Evolutionary conservation across 2,888 invertebrate species (phyloP).

Genomic region (Rhabditophanes sp.): DNA sequence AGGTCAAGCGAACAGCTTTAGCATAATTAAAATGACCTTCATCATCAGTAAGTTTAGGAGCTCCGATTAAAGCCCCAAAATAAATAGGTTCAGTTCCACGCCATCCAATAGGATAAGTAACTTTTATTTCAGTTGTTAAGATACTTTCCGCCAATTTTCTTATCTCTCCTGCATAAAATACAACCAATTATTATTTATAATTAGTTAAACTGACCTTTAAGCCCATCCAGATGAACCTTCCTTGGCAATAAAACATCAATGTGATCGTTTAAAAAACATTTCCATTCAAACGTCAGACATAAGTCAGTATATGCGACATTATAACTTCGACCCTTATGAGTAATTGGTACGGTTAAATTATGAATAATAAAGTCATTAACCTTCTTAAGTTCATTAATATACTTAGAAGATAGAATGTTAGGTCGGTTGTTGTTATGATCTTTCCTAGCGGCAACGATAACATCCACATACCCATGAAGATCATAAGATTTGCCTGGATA

Average conservation of each 20-base stretch:
- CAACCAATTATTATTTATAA: background rate
- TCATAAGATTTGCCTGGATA: conserved; percentile 36
- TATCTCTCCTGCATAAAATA: background rate
- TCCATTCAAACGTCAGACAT: conserved; percentile 53
- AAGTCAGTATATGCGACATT: conserved; percentile 62
- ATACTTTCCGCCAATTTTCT: background rate
- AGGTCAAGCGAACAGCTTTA: conserved; percentile 34
- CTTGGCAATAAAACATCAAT: conserved; percentile 48
- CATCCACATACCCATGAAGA: conserved; percentile 37
- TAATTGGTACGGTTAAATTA: conserved; percentile 34
- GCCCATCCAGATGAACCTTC: too few relatives aligned
- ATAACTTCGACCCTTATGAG: conserved; percentile 20
- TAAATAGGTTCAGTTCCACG: conserved; percentile 43
- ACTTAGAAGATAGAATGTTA: conserved; percentile 28
- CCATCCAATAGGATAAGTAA: conserved; percentile 43
- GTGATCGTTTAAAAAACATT: conserved; percentile 40
- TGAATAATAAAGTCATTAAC: conserved; percentile 36
- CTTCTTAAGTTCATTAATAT: conserved; percentile 35
- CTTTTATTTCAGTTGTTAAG: conserved; percentile 31
- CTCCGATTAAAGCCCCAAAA: conserved; percentile 37
- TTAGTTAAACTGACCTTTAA: conserved; percentile 3
- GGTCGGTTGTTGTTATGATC: conserved; percentile 30
- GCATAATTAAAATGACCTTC: conserved; percentile 42
- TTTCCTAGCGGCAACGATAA: conserved; percentile 28
- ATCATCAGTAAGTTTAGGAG: conserved; percentile 28